phyloP scores from a whole-genome alignment of 2,113 vertebrate genomes.

The Barbus barbus region DNA sequence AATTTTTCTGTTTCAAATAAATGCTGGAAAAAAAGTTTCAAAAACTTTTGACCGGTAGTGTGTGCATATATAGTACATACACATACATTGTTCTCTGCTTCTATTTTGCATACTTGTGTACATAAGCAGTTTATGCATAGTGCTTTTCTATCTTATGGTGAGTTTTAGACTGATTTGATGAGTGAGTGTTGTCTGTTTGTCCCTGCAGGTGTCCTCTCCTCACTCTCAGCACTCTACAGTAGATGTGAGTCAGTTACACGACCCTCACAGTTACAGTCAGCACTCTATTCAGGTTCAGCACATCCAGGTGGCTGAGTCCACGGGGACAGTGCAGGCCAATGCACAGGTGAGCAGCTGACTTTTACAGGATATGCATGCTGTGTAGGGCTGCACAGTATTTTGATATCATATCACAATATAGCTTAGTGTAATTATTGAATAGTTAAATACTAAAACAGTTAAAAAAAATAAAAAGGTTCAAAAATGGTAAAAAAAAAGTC shows the following conservation, averaged over 20 bases:
- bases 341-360: slow-evolving; percentile 79
- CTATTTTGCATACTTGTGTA: neutral
- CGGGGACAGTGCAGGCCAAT: slow-evolving; percentile 67
- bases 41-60: too few relatives aligned
- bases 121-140: neutral
- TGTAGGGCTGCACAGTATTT: neutral
- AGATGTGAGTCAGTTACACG: slow-evolving; percentile 92
- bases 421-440: too few relatives aligned
- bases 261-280: slow-evolving; percentile 91
- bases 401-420: neutral
- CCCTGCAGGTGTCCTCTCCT: slow-evolving; percentile 85
- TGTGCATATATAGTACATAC: too few relatives aligned
- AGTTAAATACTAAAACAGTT: too few relatives aligned
- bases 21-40: too few relatives aligned
- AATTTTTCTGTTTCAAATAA: too few relatives aligned
- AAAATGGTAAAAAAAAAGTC: too few relatives aligned
- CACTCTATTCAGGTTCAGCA: slow-evolving; percentile 98
- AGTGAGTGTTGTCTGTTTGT: neutral
- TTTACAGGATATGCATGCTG: neutral
- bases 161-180: neutral
- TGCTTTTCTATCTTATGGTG: neutral
- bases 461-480: too few relatives aligned
- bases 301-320: slow-evolving; percentile 89
- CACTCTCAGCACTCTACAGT: slow-evolving; percentile 93
- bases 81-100: neutral